These are phyloP conservation scores for Cochlearius cochlearius DNA, from an alignment of 2,113 vertebrate genomes.

Conservation along the genomic window DNA sequence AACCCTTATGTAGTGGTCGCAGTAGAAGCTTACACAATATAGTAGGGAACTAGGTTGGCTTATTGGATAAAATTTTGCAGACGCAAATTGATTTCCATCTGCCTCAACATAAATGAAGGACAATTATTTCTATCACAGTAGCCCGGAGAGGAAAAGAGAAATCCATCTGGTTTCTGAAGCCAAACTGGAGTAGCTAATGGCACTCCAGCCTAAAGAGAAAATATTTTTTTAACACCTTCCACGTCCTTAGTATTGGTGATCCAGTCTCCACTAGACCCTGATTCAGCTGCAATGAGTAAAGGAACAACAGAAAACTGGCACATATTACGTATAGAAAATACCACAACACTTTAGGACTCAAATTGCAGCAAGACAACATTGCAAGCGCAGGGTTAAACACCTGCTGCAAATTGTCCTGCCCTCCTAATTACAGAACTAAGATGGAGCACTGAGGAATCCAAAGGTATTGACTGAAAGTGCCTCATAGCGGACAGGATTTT, in stretches of 20 bases:
- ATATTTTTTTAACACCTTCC: not conserved
- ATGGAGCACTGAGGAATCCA: not conserved
- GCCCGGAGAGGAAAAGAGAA: not conserved
- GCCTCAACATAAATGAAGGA: not conserved
- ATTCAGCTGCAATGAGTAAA: not conserved
- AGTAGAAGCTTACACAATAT: not conserved
- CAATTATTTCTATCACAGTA: not conserved
- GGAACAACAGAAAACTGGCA: not conserved
- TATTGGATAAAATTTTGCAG: not conserved
- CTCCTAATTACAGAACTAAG: not conserved
- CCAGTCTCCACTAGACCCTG: not conserved
- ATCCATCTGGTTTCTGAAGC: not conserved
- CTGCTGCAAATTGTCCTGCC: not conserved
- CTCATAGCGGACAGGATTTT: not conserved
- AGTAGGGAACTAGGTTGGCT: not conserved
- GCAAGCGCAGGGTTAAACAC: not conserved
- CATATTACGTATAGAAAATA: not conserved
- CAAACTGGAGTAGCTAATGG: not conserved
- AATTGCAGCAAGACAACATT: not conserved
- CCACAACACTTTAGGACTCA: not conserved
- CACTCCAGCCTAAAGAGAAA: not conserved
- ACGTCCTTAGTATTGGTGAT: not conserved
- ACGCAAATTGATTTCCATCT: not conserved
- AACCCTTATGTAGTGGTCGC: not conserved
- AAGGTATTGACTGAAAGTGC: not conserved